These are phyloP conservation scores for Turdus rufiventris DNA, from an alignment of 2,113 vertebrate species.

Conservation along the genomic window DNA sequence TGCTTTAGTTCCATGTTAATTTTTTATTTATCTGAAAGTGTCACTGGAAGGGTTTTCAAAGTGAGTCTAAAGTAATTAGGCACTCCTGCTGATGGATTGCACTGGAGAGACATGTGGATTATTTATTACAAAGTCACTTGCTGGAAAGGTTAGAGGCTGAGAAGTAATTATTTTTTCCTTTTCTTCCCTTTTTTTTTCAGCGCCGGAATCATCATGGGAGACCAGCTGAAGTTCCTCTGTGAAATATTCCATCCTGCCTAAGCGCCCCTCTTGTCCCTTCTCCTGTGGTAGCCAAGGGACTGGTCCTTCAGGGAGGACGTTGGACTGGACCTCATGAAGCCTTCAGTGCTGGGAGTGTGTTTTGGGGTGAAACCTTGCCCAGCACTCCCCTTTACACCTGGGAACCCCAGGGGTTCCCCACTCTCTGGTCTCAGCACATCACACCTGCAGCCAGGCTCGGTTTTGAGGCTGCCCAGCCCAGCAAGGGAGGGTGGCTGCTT, in stretches of 20 bases:
- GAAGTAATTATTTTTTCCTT: conserved; percentile 78
- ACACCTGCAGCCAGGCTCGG: not conserved
- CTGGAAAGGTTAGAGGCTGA: conserved; percentile 82
- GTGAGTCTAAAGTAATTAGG: conserved; percentile 81
- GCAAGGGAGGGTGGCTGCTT: not conserved
- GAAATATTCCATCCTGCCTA: not conserved
- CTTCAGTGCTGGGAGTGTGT: not conserved
- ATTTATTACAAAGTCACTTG: conserved; percentile 81
- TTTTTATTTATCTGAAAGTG: conserved; percentile 79
- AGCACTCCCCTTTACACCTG: not conserved
- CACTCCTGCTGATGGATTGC: conserved; percentile 72
- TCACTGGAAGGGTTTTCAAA: conserved; percentile 74
- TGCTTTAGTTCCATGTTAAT: conserved; percentile 54
- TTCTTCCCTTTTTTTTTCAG: conserved; percentile 48
- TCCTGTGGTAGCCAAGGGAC: not conserved
- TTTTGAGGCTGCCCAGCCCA: not conserved
- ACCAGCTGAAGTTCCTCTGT: conserved; percentile 29
- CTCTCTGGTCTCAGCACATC: not conserved
- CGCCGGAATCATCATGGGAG: conserved; percentile 36
- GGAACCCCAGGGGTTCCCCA: not conserved
- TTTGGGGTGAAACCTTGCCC: not conserved
- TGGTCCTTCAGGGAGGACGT: fast-evolving
- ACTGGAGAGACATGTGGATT: conserved; percentile 76
- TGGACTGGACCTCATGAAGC: not conserved
- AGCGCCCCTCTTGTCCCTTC: not conserved